Conservation (phyloP, 1,140 invertebrate genomes). For the Penaeus indicus region DNA sequence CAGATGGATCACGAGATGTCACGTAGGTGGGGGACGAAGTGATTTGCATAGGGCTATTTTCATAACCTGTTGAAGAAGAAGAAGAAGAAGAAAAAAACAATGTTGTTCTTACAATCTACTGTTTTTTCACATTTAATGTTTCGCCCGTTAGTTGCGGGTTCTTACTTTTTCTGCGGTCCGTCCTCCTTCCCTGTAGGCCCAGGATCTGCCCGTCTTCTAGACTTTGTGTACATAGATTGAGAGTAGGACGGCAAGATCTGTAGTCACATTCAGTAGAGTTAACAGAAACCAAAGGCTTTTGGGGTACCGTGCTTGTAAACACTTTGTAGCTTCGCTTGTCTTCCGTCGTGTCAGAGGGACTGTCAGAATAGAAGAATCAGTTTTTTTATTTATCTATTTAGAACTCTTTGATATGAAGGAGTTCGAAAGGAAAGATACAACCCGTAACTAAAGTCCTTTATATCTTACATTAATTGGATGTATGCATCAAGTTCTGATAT, state of each 20-base stretch:
- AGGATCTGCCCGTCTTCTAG: slow-evolving; percentile 49
- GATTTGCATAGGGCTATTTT: slow-evolving; percentile 43
- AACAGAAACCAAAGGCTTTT: slow-evolving; percentile 15
- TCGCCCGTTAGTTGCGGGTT: too few relatives aligned
- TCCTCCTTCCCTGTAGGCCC: slow-evolving; percentile 52
- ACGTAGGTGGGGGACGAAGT: not conserved
- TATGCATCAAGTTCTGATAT: too few relatives aligned
- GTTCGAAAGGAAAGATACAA: too few relatives aligned
- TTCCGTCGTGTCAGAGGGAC: too few relatives aligned
- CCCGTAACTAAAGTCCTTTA: too few relatives aligned
- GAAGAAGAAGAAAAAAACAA: not conserved
- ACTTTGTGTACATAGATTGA: slow-evolving; percentile 28
- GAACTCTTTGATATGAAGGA: too few relatives aligned
- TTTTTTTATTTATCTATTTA: too few relatives aligned
- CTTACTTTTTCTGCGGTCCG: slow-evolving; percentile 51
- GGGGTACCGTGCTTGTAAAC: slow-evolving; percentile 31
- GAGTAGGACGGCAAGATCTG: slow-evolving; percentile 26
- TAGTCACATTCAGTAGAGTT: slow-evolving; percentile 44
- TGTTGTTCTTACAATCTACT: too few relatives aligned
- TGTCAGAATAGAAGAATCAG: too few relatives aligned
- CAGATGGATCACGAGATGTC: too few relatives aligned
- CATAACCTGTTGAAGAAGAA: slow-evolving; percentile 31
- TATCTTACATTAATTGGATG: too few relatives aligned
- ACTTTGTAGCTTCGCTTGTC: not conserved
- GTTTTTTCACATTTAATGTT: too few relatives aligned